Evolutionary conservation across 1,140 invertebrate species (phyloP).

Genomic region (Bombus pascuorum): DNA sequence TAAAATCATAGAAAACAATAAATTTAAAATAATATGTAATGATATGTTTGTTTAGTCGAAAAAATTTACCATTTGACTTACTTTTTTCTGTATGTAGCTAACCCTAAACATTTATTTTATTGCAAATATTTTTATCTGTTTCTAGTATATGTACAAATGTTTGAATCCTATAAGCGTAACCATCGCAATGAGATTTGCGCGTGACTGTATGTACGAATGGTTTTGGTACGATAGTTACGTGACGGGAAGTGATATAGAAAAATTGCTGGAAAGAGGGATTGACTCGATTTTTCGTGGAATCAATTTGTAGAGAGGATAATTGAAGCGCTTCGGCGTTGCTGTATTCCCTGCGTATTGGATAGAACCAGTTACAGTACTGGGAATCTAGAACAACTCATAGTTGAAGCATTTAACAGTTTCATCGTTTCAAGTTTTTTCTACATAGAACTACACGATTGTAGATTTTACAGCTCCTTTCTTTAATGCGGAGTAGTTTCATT

Average conservation of each 20-base stretch:
- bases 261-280: background rate
- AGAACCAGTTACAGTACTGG: background rate
- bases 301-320: background rate
- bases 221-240: background rate
- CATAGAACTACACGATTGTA: background rate
- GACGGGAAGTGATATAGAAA: background rate
- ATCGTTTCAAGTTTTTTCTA: background rate
- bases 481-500: no score
- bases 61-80: no score
- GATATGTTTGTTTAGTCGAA: no score
- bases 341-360: background rate
- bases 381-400: background rate
- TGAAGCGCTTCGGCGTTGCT: background rate
- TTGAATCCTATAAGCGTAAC: background rate
- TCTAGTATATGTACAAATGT: background rate
- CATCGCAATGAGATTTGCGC: background rate
- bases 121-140: background rate
- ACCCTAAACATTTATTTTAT: no score
- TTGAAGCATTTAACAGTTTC: background rate
- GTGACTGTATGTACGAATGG: background rate
- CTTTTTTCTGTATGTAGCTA: no score
- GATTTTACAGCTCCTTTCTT: background rate
- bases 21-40: no score
- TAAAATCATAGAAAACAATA: no score
- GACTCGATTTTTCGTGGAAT: constrained; percentile 1